Conservation (phyloP, 2,888 invertebrate species). For the Agapetus fuscipes region DNA sequence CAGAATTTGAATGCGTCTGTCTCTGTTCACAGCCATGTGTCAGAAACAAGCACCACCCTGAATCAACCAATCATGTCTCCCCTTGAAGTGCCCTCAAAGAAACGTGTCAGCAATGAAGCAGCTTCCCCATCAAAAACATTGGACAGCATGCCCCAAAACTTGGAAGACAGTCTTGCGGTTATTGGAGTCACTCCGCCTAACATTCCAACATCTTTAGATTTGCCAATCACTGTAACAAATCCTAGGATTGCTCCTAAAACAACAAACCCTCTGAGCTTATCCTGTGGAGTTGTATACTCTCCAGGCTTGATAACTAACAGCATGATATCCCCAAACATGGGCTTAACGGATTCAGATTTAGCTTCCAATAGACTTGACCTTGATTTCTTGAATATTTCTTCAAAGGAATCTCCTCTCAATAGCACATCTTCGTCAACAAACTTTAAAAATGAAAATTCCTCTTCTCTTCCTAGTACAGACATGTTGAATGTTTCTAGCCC, state of each 20-base stretch:
- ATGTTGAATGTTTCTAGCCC: background rate
- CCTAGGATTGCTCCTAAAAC: constrained; percentile 56
- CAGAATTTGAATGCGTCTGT: constrained; percentile 49
- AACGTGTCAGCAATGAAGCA: constrained; percentile 27
- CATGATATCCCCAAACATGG: constrained; percentile 7
- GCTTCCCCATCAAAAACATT: constrained; percentile 8
- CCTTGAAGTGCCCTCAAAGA: constrained; percentile 56
- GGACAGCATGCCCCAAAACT: constrained; percentile 23
- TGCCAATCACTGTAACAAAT: constrained; percentile 69
- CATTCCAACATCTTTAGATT: constrained; percentile 59
- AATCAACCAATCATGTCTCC: constrained; percentile 79
- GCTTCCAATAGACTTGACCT: constrained; percentile 20
- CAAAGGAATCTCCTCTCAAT: background rate
- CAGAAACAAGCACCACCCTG: constrained; percentile 65
- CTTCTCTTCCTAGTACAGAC: background rate
- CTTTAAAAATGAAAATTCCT: too few species aligned
- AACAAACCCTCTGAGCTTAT: constrained; percentile 32
- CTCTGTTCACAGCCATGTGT: constrained; percentile 50
- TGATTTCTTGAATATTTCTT: too few species aligned
- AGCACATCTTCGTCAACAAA: background rate
- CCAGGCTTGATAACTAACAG: constrained; percentile 17
- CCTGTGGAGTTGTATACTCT: constrained; percentile 11
- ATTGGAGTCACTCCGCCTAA: constrained; percentile 47
- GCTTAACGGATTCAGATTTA: constrained; percentile 1
- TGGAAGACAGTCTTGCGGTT: constrained; percentile 49